These are phyloP conservation scores for Rhabdomys pumilio DNA, from an alignment of 2,797 vertebrate genomes.

Conservation along the genomic window DNA sequence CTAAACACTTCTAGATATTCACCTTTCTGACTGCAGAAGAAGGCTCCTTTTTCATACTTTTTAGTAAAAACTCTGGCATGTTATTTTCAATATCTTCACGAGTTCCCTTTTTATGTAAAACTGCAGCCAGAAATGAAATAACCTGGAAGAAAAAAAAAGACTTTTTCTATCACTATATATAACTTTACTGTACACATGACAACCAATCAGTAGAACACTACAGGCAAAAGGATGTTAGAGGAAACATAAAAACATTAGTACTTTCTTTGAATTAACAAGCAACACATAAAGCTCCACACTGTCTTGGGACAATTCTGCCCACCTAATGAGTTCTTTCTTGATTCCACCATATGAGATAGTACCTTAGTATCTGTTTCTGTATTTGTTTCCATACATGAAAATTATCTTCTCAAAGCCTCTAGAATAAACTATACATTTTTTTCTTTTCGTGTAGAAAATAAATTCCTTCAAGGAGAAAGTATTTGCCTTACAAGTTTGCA, in stretches of 20 bases:
- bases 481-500: conserved; percentile 56
- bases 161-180: conserved; percentile 54
- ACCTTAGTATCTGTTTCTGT: conserved; percentile 54
- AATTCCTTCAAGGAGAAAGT: conserved; percentile 9
- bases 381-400: conserved; percentile 59
- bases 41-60: conserved; percentile 90
- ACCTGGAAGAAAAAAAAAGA: conserved; percentile 89
- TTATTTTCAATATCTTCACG: conserved; percentile 96
- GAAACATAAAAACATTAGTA: conserved; percentile 6
- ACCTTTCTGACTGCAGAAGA: conserved; percentile 92
- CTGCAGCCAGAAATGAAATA: conserved; percentile 96
- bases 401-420: conserved; percentile 24
- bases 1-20: conserved; percentile 65
- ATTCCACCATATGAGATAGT: conserved; percentile 1
- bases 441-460: conserved; percentile 52
- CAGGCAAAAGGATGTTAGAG: not conserved
- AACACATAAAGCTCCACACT: not conserved
- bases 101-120: conserved; percentile 96
- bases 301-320: not conserved
- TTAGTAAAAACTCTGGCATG: conserved; percentile 95
- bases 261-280: conserved; percentile 51
- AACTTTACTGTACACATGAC: conserved; percentile 41
- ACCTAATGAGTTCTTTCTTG: conserved; percentile 44
- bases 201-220: conserved; percentile 11
- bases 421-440: conserved; percentile 59